Percentiles rank a stretch among this genome's conserved stretches.
phyloP scores from a whole-genome alignment of 2,888 invertebrate species.

The Hirtodrosophila alboralis region DNA sequence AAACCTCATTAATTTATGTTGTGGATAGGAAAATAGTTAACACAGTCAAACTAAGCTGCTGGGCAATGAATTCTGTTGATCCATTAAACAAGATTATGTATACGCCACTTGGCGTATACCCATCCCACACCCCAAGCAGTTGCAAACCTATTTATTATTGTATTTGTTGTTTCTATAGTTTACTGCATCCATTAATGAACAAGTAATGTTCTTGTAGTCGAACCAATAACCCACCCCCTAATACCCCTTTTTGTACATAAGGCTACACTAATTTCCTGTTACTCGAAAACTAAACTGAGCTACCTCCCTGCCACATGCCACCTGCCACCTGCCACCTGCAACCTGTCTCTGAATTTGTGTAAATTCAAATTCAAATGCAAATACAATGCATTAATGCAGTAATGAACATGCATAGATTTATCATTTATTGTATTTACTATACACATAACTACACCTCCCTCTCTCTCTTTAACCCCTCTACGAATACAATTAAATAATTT shows the following conservation, averaged over 20 bases:
- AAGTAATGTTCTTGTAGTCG: conserved; percentile 48
- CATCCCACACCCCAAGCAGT: background rate
- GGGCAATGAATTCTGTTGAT: conserved; percentile 51
- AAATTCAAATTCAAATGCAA: conserved; percentile 12
- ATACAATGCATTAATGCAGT: conserved; percentile 32
- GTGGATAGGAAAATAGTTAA: conserved; percentile 54
- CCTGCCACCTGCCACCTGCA: conserved; percentile 13
- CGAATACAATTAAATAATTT: too few species aligned
- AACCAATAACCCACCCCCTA: conserved; percentile 10
- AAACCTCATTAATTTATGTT: conserved; percentile 64
- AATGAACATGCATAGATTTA: conserved; percentile 59
- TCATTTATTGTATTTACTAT: conserved; percentile 42
- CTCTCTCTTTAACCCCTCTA: background rate
- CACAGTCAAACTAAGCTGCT: conserved; percentile 28
- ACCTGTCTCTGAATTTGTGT: background rate
- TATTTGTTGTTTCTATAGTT: conserved; percentile 40
- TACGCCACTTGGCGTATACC: too few species aligned
- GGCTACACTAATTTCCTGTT: conserved; percentile 60
- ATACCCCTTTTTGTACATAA: background rate
- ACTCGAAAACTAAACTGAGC: conserved; percentile 10
- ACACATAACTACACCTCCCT: background rate
- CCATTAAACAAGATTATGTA: conserved; percentile 69
- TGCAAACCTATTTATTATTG: conserved; percentile 14
- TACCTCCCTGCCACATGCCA: conserved; percentile 9
- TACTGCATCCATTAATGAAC: conserved; percentile 64